Conservation (phyloP, 1,140 invertebrate species). For the Trachymyrmex septentrionalis region DNA sequence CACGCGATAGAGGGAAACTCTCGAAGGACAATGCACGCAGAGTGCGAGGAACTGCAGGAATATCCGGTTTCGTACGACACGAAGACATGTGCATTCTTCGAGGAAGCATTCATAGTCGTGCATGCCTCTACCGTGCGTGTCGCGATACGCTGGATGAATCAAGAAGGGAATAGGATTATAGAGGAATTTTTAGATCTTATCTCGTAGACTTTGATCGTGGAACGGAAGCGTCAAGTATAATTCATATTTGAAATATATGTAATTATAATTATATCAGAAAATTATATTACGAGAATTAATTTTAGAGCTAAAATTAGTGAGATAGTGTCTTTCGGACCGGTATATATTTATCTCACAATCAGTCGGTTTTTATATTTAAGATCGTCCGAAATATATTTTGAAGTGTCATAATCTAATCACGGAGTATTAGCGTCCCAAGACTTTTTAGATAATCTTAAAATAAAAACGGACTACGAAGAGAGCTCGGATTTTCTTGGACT, state of each 20-base stretch:
- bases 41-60: constrained; percentile 74
- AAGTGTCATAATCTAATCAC: no score
- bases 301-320: neutral
- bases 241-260: neutral
- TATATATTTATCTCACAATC: no score
- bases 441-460: no score
- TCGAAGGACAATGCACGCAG: constrained; percentile 65
- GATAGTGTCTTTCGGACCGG: neutral
- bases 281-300: neutral
- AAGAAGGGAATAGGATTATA: neutral
- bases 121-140: constrained; percentile 61
- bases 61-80: constrained; percentile 81
- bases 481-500: neutral
- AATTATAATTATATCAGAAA: neutral
- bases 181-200: constrained; percentile 15
- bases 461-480: no score
- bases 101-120: constrained; percentile 67
- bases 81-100: constrained; percentile 75
- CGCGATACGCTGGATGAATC: constrained; percentile 52
- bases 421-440: no score
- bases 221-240: neutral
- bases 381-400: no score
- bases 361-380: no score
- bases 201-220: neutral
- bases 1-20: constrained; percentile 63